phyloP scores from a whole-genome alignment of 2,888 invertebrate genomes.

The Siphlonurus alternatus region DNA sequence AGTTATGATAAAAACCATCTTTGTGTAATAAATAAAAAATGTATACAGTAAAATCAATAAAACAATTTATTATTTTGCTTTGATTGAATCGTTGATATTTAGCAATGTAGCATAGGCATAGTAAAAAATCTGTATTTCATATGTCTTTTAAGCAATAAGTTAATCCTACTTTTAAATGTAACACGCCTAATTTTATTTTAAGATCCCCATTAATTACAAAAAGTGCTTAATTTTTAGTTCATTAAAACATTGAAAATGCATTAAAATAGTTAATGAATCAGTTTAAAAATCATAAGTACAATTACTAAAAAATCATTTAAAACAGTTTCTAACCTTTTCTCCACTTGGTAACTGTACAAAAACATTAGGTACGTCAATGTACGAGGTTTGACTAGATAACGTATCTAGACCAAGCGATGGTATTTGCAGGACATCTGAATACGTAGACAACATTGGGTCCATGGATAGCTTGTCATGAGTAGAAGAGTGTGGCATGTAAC shows the following conservation, averaged over 20 bases:
- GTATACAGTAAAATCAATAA: too few relatives aligned
- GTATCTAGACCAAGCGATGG: background rate
- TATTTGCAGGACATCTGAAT: background rate
- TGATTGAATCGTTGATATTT: too few relatives aligned
- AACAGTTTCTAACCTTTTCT: conserved; percentile 1
- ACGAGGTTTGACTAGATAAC: background rate
- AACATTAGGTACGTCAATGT: background rate
- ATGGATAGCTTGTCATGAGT: background rate
- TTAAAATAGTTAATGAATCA: background rate
- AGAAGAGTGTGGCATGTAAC: background rate
- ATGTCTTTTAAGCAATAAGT: too few relatives aligned
- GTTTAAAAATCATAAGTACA: background rate
- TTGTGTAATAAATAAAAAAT: too few relatives aligned
- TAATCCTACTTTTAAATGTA: background rate
- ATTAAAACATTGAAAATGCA: background rate
- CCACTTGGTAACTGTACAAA: background rate
- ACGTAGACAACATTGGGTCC: background rate
- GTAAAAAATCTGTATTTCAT: too few relatives aligned
- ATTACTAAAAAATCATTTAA: background rate
- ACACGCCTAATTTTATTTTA: background rate
- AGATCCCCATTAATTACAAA: too few relatives aligned
- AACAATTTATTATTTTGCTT: too few relatives aligned
- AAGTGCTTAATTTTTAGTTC: background rate
- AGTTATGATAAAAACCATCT: too few relatives aligned
- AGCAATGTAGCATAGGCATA: too few relatives aligned